Conservation (phyloP, 2,888 invertebrate genomes). For the Cryptophagus acutangulus region DNA sequence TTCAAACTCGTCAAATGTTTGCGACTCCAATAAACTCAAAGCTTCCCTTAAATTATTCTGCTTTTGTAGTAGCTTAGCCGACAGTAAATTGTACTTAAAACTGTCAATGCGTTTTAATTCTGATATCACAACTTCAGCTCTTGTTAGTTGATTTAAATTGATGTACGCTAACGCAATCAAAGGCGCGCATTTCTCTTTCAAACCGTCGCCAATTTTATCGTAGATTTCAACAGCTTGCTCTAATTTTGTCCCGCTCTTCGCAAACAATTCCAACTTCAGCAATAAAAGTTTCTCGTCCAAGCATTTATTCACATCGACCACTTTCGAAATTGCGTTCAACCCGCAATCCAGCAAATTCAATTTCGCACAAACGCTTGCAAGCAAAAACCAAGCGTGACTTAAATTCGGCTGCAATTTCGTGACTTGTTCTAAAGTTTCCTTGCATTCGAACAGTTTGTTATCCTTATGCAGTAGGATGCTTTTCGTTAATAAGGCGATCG, state of each 20-base stretch:
- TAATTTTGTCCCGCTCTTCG: too few relatives aligned
- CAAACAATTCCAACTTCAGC: too few relatives aligned
- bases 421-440: too few relatives aligned
- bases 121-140: slow-evolving; percentile 42
- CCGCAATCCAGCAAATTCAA: too few relatives aligned
- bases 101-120: slow-evolving; percentile 37
- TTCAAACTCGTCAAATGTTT: slow-evolving; percentile 48
- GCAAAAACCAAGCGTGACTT: slow-evolving; percentile 49
- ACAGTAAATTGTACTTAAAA: slow-evolving; percentile 45
- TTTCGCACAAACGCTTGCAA: slow-evolving; percentile 49
- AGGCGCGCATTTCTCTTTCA: slow-evolving; percentile 21
- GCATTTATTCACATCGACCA: too few relatives aligned
- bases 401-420: slow-evolving; percentile 46
- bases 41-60: slow-evolving; percentile 54
- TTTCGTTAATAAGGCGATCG: slow-evolving; percentile 58
- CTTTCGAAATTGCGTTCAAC: too few relatives aligned
- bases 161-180: slow-evolving; percentile 44
- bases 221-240: slow-evolving; percentile 41
- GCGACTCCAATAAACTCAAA: slow-evolving; percentile 48
- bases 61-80: slow-evolving; percentile 51
- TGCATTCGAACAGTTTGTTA: too few relatives aligned
- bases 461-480: slow-evolving; percentile 54
- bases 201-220: too few relatives aligned
- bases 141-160: slow-evolving; percentile 41
- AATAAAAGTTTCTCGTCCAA: too few relatives aligned